Evolutionary conservation across 1,140 invertebrate species (phyloP), one percentile per base, ranked within the genome.

Genomic region (Ctenoplectra terminalis): DNA sequence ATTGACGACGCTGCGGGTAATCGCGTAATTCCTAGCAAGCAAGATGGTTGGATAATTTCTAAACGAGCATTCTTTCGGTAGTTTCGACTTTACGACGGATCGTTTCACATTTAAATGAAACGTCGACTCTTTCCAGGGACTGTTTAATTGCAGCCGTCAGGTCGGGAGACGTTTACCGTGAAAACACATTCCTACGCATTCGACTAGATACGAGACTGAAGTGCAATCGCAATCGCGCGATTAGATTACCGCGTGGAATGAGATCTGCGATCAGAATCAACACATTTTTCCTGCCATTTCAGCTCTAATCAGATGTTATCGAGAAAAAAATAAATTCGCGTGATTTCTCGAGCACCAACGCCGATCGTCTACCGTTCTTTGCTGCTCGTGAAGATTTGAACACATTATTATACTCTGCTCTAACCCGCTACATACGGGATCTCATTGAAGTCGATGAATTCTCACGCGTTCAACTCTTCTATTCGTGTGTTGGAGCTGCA

Each of bases 391-490:
- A 67, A 46, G 26, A 67, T 26, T 67, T 6, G 17, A 26, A 46
- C 15, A 13, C 5, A 6, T 15, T 20, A 66, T 31, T 56, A 29
- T 40, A 40, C 40, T 40, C 40, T 40, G 40, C 40, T 43, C 26
- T 29, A 29, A 72, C 20, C 2, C 40, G 23, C 9, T 46, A 46
- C 5, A 43, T n/a, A 60, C 20, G 17, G 9, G 17, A 54, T 71
- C 34, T 48, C 29, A 17, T 74, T 46, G 61, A 70, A 48, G 37
- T 34, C 69, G 70, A 73, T 50, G 61, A 74, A 74, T 74, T 81
- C 79, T 81, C 79, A 81, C 79, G 72, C 79, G 79, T 43, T 73
- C 58, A 15, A 82, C 58, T 72, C 40, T 61, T 67, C 72, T 43
- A 56, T 85, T 67, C 29, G 60, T 17, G 29, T 8, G 70, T n/a